Evolutionary conservation across 2,888 invertebrate species (phyloP).

Genomic region (Smittia sp.): DNA sequence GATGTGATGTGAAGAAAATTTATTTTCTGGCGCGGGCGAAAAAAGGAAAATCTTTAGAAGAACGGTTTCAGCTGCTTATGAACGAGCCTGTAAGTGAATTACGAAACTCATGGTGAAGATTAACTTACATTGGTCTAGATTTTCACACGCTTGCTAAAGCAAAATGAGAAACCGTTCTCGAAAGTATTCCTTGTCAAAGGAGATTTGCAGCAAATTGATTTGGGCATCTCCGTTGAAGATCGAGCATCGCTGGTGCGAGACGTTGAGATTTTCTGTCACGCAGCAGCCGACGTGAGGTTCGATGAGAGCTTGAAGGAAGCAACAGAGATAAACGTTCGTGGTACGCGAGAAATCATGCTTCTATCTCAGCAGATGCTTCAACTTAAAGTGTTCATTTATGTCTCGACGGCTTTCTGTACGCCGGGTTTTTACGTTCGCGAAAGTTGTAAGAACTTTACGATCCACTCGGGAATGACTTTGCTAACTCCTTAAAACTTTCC

Average conservation of each 20-base stretch:
- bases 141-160: background rate
- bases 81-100: slow-evolving; percentile 21
- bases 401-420: slow-evolving; percentile 46
- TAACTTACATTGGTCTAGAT: slow-evolving; percentile 19
- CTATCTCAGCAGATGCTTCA: slow-evolving; percentile 43
- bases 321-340: slow-evolving; percentile 45
- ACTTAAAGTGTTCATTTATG: slow-evolving; percentile 44
- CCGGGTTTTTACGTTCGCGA: slow-evolving; percentile 16
- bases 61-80: slow-evolving; percentile 29
- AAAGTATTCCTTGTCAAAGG: no score
- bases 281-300: slow-evolving; percentile 46
- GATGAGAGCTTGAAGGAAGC: slow-evolving; percentile 45
- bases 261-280: slow-evolving; percentile 46
- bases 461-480: background rate
- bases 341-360: slow-evolving; percentile 45
- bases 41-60: slow-evolving; percentile 38
- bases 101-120: no score
- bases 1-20: slow-evolving; percentile 38
- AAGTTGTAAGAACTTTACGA: slow-evolving; percentile 17
- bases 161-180: background rate
- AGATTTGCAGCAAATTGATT: slow-evolving; percentile 43
- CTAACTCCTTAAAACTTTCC: slow-evolving; percentile 19
- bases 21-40: slow-evolving; percentile 38
- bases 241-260: slow-evolving; percentile 44
- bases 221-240: slow-evolving; percentile 44